phyloP scores from a whole-genome alignment of 2,888 invertebrate genomes.

The Pollenia angustigena region DNA sequence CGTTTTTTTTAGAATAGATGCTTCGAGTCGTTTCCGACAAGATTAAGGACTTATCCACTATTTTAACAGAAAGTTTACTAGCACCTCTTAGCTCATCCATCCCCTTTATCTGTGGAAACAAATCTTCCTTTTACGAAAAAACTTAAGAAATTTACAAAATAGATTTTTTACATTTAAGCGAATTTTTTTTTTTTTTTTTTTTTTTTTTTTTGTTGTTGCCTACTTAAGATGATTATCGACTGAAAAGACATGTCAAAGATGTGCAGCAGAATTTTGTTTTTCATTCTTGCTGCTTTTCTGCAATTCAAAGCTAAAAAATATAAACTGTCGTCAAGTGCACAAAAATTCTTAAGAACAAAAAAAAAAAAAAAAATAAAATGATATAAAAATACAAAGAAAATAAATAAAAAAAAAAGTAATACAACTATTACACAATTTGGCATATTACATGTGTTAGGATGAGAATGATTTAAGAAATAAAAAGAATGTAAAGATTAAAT shows the following conservation, averaged over 20 bases:
- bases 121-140: slow-evolving; percentile 10
- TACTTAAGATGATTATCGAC: slow-evolving; percentile 48
- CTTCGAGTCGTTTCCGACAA: too few species aligned
- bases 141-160: neutral
- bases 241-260: slow-evolving; percentile 52
- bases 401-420: slow-evolving; percentile 37
- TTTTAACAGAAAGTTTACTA: too few species aligned
- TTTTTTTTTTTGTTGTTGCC: neutral
- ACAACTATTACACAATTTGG: slow-evolving; percentile 68
- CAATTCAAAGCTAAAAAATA: slow-evolving; percentile 54
- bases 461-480: neutral
- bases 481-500: slow-evolving; percentile 24
- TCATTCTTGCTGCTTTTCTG: slow-evolving; percentile 1
- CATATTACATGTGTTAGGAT: slow-evolving; percentile 38
- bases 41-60: too few species aligned
- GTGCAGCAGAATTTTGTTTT: slow-evolving; percentile 25
- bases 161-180: slow-evolving; percentile 6
- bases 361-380: neutral
- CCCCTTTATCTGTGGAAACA: neutral
- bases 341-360: slow-evolving; percentile 35
- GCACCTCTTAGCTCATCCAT: neutral
- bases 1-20: too few species aligned
- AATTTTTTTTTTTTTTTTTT: neutral
- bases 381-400: slow-evolving; percentile 9
- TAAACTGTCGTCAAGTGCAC: slow-evolving; percentile 69